phyloP scores from a whole-genome alignment of 1,140 invertebrate genomes.

The Apis dorsata region DNA sequence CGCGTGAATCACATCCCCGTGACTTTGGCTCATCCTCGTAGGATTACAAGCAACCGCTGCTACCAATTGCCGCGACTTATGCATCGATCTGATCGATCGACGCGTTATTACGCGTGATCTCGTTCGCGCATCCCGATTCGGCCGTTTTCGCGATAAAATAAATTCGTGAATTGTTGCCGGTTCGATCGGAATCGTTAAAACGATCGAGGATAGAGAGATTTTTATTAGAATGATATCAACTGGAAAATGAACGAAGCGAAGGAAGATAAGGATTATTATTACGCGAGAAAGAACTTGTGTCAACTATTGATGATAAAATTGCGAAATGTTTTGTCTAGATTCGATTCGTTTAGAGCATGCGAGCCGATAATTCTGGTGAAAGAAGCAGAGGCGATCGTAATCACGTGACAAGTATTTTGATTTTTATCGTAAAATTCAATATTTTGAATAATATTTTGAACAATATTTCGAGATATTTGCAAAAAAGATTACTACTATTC shows the following conservation, averaged over 20 bases:
- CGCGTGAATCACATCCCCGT: slow-evolving; percentile 59
- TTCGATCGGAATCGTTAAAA: background rate
- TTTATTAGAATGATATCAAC: background rate
- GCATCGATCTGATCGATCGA: slow-evolving; percentile 27
- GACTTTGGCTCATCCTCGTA: slow-evolving; percentile 34
- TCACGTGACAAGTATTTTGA: too few species aligned
- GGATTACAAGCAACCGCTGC: slow-evolving; percentile 21
- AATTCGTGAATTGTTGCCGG: background rate
- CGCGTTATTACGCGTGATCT: slow-evolving; percentile 13
- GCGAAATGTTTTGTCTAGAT: too few species aligned
- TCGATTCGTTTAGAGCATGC: too few species aligned
- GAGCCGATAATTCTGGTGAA: too few species aligned
- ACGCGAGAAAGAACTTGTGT: too few species aligned
- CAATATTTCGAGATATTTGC: too few species aligned
- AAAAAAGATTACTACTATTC: too few species aligned
- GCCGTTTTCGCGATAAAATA: background rate
- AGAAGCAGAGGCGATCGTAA: too few species aligned
- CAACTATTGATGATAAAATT: too few species aligned
- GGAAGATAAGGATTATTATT: background rate
- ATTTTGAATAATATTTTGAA: too few species aligned
- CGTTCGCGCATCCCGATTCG: background rate
- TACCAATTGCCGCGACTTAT: slow-evolving; percentile 6
- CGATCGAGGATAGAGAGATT: background rate
- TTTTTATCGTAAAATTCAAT: too few species aligned
- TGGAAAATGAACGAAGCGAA: background rate